Base-by-base conservation (phyloP, 2,113 vertebrate species). In the Neogale vison region DNA sequence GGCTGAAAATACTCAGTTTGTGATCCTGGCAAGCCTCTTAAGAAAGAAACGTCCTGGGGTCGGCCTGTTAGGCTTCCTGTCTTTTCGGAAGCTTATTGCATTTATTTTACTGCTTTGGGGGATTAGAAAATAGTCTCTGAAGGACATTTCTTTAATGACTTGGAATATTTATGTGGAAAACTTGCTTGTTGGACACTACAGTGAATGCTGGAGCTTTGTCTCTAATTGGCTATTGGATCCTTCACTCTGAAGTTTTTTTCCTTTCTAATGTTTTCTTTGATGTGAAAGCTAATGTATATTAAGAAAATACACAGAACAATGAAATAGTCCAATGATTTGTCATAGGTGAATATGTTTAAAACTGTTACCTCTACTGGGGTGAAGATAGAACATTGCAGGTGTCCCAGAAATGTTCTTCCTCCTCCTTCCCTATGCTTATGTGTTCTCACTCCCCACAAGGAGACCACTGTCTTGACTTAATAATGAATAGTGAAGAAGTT, bases 101-200 rank as follows among this genome's bases (percentile, higher is more conserved):
- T 97, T 97, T 93, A 71, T 95, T 95, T 92, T 87, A 92, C 47
- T 90, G 83, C 96, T 96, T 83, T 88, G 47, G 63, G 79, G 86
- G 83, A 93, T 97, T 97, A 90, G 96, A 61, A 95, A 92, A 85
- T 42, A 79, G 92, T 95, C 88, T 88, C 93, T 36, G 87, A 95
- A 95, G 93, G 88, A 93, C 18, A 80, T 84, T 97, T 96, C 61
- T 95, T 93, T 93, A 96, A 95, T 55, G 92, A 96, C 87, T 95
- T 87, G 57, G 96, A 88, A 96, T 96, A 96, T 93, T 93, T 90
- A 95, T 88, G 50, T 91, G 69, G 93, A 94, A 92, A 86, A 86
- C 65, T 87, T 88, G 74, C 84, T 90, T 85, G 34, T 72, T 72
- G 71, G 81, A 71, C 61, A 91, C 77, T 79, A 29, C 50, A 39